Conservation (phyloP, 2,888 invertebrate genomes). For the Ephialtes manifestator region DNA sequence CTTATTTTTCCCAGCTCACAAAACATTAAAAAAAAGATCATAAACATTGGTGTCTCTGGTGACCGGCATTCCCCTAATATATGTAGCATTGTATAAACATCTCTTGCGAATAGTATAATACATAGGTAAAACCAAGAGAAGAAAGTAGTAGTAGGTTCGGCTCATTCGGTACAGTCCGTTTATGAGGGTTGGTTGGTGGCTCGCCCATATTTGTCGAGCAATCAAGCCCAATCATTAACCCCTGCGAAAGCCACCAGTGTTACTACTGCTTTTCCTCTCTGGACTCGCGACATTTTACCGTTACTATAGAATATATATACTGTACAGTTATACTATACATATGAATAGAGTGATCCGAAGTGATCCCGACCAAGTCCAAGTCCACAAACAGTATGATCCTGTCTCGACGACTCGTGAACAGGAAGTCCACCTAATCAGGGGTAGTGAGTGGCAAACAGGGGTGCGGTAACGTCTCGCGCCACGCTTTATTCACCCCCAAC, state of each 20-base stretch:
- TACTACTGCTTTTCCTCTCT: conserved; percentile 53
- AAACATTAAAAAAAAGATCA: background rate
- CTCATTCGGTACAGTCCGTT: conserved; percentile 5
- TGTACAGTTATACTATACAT: conserved; percentile 35
- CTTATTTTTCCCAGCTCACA: background rate
- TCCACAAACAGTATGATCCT: conserved; percentile 42
- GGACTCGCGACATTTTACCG: conserved; percentile 38
- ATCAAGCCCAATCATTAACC: conserved; percentile 86
- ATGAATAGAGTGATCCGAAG: conserved; percentile 21
- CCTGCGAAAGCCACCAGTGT: conserved; percentile 70
- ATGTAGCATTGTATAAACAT: conserved; percentile 14
- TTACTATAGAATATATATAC: conserved; percentile 16
- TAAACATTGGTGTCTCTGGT: background rate
- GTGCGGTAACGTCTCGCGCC: conserved; percentile 79
- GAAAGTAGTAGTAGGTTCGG: conserved; percentile 28
- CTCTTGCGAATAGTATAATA: conserved; percentile 26
- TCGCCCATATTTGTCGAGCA: conserved; percentile 85
- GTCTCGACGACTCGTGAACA: conserved; percentile 81
- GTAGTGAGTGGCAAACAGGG: conserved; percentile 86
- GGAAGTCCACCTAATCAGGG: conserved; percentile 86
- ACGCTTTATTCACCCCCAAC: conserved; percentile 53
- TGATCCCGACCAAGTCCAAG: conserved; percentile 24
- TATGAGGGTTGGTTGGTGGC: conserved; percentile 76
- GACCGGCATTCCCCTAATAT: background rate
- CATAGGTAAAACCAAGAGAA: conserved; percentile 37